Evolutionary conservation across 2,888 invertebrate species (phyloP).

Genomic region (Lissonota sp.): DNA sequence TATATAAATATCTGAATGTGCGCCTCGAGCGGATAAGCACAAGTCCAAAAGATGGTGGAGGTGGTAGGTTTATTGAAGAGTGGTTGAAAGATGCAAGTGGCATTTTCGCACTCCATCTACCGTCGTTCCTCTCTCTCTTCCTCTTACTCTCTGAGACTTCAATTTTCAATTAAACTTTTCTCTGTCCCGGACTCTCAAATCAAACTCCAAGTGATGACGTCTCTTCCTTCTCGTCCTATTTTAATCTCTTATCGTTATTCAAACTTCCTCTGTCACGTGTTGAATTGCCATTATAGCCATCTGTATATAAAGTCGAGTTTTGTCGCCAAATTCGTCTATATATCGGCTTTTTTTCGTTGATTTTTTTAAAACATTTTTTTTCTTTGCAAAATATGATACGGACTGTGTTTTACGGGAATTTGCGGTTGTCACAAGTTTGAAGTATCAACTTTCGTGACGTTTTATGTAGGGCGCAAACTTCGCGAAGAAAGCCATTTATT

Average conservation of each 20-base stretch:
- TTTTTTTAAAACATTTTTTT: neutral
- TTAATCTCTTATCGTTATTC: constrained; percentile 51
- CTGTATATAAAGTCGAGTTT: constrained; percentile 17
- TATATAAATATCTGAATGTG: constrained; percentile 6
- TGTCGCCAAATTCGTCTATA: constrained; percentile 11
- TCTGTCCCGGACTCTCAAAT: constrained; percentile 69
- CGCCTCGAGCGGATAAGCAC: constrained; percentile 14
- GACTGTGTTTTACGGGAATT: constrained; percentile 20
- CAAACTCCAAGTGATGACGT: constrained; percentile 70
- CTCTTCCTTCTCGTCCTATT: constrained; percentile 57
- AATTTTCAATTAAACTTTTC: constrained; percentile 76
- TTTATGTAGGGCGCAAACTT: neutral
- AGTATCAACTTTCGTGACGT: neutral
- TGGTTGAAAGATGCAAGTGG: constrained; percentile 35
- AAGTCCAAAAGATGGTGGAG: constrained; percentile 7
- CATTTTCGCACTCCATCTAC: constrained; percentile 35
- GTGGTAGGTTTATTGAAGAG: constrained; percentile 36
- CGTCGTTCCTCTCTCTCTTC: too few species aligned
- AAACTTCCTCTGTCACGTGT: neutral
- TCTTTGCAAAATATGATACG: constrained; percentile 13
- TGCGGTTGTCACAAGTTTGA: neutral
- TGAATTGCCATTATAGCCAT: constrained; percentile 28
- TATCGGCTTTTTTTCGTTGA: neutral
- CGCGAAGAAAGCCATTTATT: neutral
- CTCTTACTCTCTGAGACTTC: constrained; percentile 27